Base-by-base conservation (phyloP, 2,888 invertebrate species). In the Pinctada fucata region DNA sequence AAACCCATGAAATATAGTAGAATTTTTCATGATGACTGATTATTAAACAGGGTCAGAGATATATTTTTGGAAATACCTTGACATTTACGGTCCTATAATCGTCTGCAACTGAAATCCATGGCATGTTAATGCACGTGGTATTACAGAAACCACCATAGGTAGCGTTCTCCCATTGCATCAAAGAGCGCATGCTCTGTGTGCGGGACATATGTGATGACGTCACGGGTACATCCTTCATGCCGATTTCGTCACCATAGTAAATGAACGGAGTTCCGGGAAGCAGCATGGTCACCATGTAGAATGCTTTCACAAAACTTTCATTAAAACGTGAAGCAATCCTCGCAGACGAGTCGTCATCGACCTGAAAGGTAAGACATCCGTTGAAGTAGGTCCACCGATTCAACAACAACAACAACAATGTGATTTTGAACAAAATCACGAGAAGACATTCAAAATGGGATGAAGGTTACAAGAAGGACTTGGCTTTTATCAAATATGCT, bases 221-320 rank as follows among this genome's bases (percentile, higher is more conserved):
- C 8, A 66, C 45, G 0, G 51, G 13, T 3, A 73, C 50, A 47
- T 84, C 81, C 3, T 58, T 78, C 95, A 96, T 96, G 31, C 96
- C 96, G 72, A 97, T 95, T 94, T 98, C 98, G 92, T 97, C 97
- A 0, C 97, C 97, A 86, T 97, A 96, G 89, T 97, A 98, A 0
- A 97, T 95, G 2, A 97, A 95, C 0, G 97, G 96, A 5, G 96
- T 95, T 67, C 98, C 98, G 0, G 97, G 97, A 72, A 98, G 93
- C 52, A 97, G 90, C 90, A 96, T 93, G 10, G 95, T 93, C 75
- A 98, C 90, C 95, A 97, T 96, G 88, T 96, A 96, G 88, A 97
- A 94, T 10, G 95, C 94, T 47, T 83, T 80, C n/a, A 86, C 83
- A 45, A 82, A 82, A 63, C 81, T 83, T 3, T 83, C 75, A 31